Base-by-base conservation (phyloP, 2,113 vertebrate genomes). In the Tylochromis polylepis region DNA sequence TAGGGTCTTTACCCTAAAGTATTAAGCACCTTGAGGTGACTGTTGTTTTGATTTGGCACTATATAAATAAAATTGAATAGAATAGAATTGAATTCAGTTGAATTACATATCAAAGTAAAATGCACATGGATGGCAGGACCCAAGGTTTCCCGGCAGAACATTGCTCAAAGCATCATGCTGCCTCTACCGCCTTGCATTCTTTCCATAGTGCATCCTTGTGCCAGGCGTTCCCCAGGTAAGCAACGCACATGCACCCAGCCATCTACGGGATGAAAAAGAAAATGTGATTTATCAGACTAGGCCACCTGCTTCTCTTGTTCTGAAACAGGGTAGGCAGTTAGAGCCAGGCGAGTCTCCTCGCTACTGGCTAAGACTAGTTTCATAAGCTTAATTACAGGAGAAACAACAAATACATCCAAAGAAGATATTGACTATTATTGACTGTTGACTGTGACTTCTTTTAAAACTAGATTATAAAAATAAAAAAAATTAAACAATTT, bases 301-400 rank as follows among this genome's bases (percentile, higher is more conserved):
- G 31, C 59, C 31, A 11, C 1, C 59, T 36, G 59, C 31, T 36
- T n/a, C 0, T 62, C 7, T 36, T 62, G 59, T 4, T 62, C 59
- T 2, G 59, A 62, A 36, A 31, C 31, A 62, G 10, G 59, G 31
- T n/a, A 36, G 59, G 59, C 59, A 62, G 59, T 65, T 36, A 65
- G 60, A 36, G 31, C 60, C n/a, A 12, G 60, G 31, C 1, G 0
- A 36, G 0, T 36, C 18, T 36, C 18, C 59, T 3, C 1, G 18
- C 59, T 62, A 36, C 18, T 62, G 59, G 59, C 18, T 62, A n/a
- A 62, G 36, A 65, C 31, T 20, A 36, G 31, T 36, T 36, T 65
- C 60, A 65, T 65, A 65, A 65, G 18, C 22, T 46, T 46, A 72
- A 72, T 46, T 72, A 72, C 24, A 46, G 65, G 46, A 27, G 22